Evolutionary conservation across 2,888 invertebrate species (phyloP).

Genomic region (Salticus scenicus): DNA sequence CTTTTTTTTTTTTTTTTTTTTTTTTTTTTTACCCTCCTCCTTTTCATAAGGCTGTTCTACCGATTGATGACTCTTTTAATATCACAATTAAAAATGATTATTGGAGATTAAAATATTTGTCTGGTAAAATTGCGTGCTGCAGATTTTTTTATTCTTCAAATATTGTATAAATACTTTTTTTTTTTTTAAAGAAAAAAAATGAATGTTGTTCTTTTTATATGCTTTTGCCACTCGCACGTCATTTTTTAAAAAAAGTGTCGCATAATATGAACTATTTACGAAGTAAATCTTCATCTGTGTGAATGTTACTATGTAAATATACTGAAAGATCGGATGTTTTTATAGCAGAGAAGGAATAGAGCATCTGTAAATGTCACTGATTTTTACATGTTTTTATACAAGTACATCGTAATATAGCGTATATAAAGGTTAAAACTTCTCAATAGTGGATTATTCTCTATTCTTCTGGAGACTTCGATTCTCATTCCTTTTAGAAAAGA

Average conservation of each 20-base stretch:
- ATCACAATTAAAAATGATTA: conserved; percentile 20
- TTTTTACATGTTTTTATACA: neutral
- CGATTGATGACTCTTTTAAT: conserved; percentile 51
- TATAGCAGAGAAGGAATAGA: neutral
- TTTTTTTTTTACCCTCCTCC: conserved; percentile 20
- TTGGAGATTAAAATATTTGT: conserved; percentile 39
- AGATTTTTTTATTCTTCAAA: conserved; percentile 29
- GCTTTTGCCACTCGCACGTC: conserved; percentile 67
- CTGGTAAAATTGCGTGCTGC: conserved; percentile 38
- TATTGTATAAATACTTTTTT: conserved; percentile 21
- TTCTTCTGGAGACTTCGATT: too few relatives aligned
- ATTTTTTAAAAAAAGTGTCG: conserved; percentile 58
- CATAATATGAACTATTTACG: conserved; percentile 57
- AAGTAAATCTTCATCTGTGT: conserved; percentile 67
- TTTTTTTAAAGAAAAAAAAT: neutral
- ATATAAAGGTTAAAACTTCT: too few relatives aligned
- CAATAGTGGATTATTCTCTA: too few relatives aligned
- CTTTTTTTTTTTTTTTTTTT: too few relatives aligned
- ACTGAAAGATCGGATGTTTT: conserved; percentile 61
- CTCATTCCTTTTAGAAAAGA: too few relatives aligned
- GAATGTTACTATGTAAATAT: conserved; percentile 67
- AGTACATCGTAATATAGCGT: too few relatives aligned
- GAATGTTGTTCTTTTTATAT: conserved; percentile 34
- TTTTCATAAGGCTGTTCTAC: conserved; percentile 17
- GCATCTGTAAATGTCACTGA: neutral